Base-by-base conservation (phyloP, 2,797 vertebrate species). In the Neopelma chrysocephalum region DNA sequence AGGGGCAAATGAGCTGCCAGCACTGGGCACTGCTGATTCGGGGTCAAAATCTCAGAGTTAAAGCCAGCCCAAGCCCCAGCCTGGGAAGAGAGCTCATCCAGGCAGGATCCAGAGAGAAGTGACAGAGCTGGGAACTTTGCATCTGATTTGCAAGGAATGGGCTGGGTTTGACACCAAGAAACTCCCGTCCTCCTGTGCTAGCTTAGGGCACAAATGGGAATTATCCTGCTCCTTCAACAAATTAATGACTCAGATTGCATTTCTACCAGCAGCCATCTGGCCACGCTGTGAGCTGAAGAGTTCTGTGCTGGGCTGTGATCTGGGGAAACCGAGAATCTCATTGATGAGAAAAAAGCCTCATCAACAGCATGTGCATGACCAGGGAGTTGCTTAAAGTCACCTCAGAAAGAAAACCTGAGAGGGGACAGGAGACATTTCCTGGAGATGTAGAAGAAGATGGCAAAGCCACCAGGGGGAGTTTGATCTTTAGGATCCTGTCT, bases 401-500 rank as follows among this genome's bases (percentile, higher is more conserved):
- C 34, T 21, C 2, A 2, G 22, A 26, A 31, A 62, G 48, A 51
- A 34, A 65, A 75, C 14, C 13, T 79, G 10, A 36, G 64, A 61
- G 11, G 5, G 11, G 10, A 6, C 2, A 5, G 14, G 23, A 73
- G 51, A 20, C 31, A n/a, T 27, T 10, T 43, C 8, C 1, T 20
- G 12, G 45, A 61, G 58, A 22, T 54, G 68, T 36, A 20, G 26
- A 64, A 70, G 34, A 22, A 56, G 36, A 5, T 11, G 29, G 31
- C 15, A 91, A 60, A 51, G 7, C 6, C 13, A 4, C 10, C 6
- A 53, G 80, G 38, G 12, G 58, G 27, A 36, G 10, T 66, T 64
- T 9, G 25, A 3, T 22, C n/a, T 47, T 36, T 34, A 6, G 4
- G 65, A 11, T 5, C 0, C 0, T 0, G 45, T 6, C 23, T 27